Base-by-base conservation (phyloP, 2,113 vertebrate species). In the Muntiacus reevesi region DNA sequence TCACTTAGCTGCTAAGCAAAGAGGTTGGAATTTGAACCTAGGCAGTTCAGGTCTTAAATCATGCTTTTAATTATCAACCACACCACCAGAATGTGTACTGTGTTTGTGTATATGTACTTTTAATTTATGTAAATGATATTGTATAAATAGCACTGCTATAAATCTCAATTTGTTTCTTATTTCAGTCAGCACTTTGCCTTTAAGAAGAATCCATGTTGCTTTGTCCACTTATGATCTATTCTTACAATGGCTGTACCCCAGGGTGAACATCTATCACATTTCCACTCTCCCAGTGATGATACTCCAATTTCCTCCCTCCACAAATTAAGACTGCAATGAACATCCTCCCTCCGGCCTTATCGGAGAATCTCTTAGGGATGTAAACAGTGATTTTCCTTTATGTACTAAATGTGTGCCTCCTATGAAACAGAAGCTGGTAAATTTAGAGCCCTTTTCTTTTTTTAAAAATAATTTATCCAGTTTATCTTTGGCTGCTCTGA, bases 241-340 rank as follows among this genome's bases (percentile, higher is more conserved):
- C 81, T 82, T 89, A 67, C 78, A 59, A 45, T 57, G 40, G 54
- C 94, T 89, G 47, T 43, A 47, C 59, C 79, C 36, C 14, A 43
- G 89, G 79, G 89, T 74, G 36, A 43, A 74, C 50, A 93, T 96
- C 78, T 27, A 40, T 95, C 79, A 40, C n/a, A 52, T 95, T n/a
- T 92, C 87, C 15, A 4, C 57, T 95, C 21, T 87, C 52, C 85
- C 36, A 40, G 74, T 36, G 76, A 59, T 33, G 90, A 60, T 45
- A 57, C 74, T 86, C 85, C 59, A 97, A 40, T 96, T 97, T 97
- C 94, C 84, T 92, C 74, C 82, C 43, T 85, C 88, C 62, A 91
- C 90, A 95, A 85, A 95, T 84, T 74, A 94, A 94, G 74, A 79
- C 47, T 36, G 30, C 71, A 23, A 30, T 50, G 84, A 84, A 55